A percentile compares a stretch with the other conserved stretches of the same genome.
These are phyloP conservation scores for Chrysocyon brachyurus DNA, from an alignment of 2,797 vertebrate genomes.

Conservation along the genomic window DNA sequence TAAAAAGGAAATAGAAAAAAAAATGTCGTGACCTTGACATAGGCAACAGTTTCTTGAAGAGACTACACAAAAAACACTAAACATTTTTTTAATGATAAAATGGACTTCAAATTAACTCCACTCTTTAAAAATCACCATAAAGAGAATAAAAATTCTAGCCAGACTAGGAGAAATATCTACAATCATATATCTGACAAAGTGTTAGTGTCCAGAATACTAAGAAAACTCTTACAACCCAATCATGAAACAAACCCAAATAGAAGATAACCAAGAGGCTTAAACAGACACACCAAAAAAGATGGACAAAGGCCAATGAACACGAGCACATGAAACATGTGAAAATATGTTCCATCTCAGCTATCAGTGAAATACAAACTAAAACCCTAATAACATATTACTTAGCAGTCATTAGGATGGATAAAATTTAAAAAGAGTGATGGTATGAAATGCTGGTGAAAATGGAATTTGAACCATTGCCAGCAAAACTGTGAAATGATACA, in stretches of 20 bases:
- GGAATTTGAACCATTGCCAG: background rate
- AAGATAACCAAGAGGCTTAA: background rate
- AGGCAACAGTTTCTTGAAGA: background rate
- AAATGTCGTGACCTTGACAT: background rate
- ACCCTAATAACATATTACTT: background rate
- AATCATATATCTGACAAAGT: background rate
- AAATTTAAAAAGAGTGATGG: background rate
- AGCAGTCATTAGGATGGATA: background rate
- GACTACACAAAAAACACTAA: background rate
- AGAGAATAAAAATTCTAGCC: background rate
- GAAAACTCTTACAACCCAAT: background rate
- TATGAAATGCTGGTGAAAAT: background rate
- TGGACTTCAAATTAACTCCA: background rate
- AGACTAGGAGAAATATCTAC: background rate
- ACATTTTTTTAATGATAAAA: background rate
- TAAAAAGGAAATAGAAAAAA: background rate
- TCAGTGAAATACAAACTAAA: background rate
- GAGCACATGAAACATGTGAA: background rate
- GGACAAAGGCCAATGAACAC: background rate
- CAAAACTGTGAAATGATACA: background rate
- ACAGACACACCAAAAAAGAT: background rate
- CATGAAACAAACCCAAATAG: background rate
- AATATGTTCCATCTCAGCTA: background rate
- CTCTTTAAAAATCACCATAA: background rate
- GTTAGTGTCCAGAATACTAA: background rate